Percentiles rank a stretch among this genome's conserved stretches.
Evolutionary conservation across 2,888 invertebrate species (phyloP).

Genomic region (Agrilus biguttatus): DNA sequence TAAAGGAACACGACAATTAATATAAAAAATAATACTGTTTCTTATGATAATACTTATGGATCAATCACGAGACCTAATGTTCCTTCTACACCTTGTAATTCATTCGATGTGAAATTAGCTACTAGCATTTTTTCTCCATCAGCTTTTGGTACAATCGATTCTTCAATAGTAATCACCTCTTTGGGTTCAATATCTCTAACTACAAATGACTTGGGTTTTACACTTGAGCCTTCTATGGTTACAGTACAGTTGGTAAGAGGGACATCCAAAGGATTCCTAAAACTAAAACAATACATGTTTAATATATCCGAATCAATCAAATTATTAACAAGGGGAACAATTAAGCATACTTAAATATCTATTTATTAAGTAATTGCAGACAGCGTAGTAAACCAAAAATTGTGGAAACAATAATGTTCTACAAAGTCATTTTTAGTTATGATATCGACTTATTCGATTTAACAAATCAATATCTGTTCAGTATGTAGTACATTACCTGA

Average conservation of each 20-base stretch:
- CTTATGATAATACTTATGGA: too few relatives aligned
- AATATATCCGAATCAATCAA: neutral
- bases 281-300: slow-evolving; percentile 27
- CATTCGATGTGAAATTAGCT: slow-evolving; percentile 49
- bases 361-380: too few relatives aligned
- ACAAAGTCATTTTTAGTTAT: too few relatives aligned
- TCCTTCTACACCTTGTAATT: slow-evolving; percentile 42
- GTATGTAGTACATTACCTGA: too few relatives aligned
- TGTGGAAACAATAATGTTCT: too few relatives aligned
- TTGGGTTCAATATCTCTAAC: slow-evolving; percentile 49
- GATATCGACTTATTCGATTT: too few relatives aligned
- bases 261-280: slow-evolving; percentile 51
- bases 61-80: too few relatives aligned
- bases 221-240: slow-evolving; percentile 55
- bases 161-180: slow-evolving; percentile 45
- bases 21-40: too few relatives aligned
- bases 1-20: too few relatives aligned
- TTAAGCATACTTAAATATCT: too few relatives aligned
- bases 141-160: slow-evolving; percentile 42
- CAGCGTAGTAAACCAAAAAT: too few relatives aligned
- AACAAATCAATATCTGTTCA: too few relatives aligned
- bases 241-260: slow-evolving; percentile 52
- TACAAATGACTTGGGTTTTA: slow-evolving; percentile 43
- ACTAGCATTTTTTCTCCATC: slow-evolving; percentile 48
- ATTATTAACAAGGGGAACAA: neutral